These are phyloP conservation scores for Megaustenia siamemsis DNA, from an alignment of 2,888 invertebrate genomes.

Conservation along the genomic window DNA sequence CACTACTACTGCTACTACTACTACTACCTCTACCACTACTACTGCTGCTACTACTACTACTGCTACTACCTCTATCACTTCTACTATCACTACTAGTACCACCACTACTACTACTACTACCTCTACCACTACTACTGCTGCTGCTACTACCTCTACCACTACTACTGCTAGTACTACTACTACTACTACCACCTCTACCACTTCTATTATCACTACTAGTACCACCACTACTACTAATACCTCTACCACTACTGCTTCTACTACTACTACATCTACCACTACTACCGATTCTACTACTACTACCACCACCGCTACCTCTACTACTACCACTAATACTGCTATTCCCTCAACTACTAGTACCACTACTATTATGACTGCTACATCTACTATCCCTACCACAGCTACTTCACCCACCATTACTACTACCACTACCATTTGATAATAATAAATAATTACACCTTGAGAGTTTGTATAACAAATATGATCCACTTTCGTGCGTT, in stretches of 20 bases:
- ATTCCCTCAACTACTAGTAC: not conserved
- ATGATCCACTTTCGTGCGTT: too few relatives aligned
- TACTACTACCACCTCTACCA: constrained; percentile 30
- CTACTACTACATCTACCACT: not conserved
- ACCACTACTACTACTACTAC: not conserved
- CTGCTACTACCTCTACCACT: constrained; percentile 8
- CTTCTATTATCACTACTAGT: constrained; percentile 22
- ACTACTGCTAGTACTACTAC: not conserved
- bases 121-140: not conserved
- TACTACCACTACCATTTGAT: not conserved
- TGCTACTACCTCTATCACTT: constrained; percentile 10
- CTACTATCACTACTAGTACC: constrained; percentile 10
- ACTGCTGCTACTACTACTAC: not conserved
- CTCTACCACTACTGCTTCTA: constrained; percentile 23
- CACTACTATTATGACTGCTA: not conserved
- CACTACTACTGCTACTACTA: not conserved
- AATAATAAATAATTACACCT: too few relatives aligned
- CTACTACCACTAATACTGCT: not conserved
- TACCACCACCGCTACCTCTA: not conserved
- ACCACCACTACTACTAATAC: constrained; percentile 36
- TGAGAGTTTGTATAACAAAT: too few relatives aligned
- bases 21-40: not conserved
- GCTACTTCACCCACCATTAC: not conserved
- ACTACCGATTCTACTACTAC: not conserved
- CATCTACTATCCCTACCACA: not conserved